Conservation (phyloP, 2,113 vertebrate species). For the Petroica traversi region DNA sequence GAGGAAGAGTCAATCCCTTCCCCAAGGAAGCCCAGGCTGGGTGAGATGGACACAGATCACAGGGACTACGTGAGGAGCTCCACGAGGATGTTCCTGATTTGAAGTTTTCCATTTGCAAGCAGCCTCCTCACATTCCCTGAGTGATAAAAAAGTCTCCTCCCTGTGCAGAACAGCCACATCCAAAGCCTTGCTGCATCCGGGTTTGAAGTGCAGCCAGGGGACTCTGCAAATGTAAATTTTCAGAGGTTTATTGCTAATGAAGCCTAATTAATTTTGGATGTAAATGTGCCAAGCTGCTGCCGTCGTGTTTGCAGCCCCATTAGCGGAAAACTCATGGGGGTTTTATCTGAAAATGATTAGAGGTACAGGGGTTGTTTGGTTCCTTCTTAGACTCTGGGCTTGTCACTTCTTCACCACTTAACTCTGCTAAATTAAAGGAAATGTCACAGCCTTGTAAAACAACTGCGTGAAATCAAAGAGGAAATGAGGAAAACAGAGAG, state of each 20-base stretch:
- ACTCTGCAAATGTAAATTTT: neutral
- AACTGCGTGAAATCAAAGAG: neutral
- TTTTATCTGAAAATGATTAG: neutral
- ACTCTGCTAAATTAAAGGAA: neutral
- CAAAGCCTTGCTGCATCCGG: neutral
- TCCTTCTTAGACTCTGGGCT: neutral
- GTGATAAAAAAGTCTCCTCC: neutral
- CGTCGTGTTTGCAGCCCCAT: neutral
- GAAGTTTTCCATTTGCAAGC: neutral
- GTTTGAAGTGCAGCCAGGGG: neutral
- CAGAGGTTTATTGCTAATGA: neutral
- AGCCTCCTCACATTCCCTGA: neutral
- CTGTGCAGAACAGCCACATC: neutral
- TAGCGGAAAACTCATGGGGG: neutral
- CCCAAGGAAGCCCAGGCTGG: fast-evolving
- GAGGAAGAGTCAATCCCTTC: neutral
- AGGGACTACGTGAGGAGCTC: neutral
- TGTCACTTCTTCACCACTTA: neutral
- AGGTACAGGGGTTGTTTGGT: neutral
- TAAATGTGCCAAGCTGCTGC: neutral
- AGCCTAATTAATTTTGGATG: neutral
- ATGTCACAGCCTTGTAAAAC: neutral
- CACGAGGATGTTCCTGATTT: neutral
- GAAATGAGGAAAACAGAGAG: neutral
- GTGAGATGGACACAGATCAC: neutral